Conservation (phyloP, 2,113 vertebrate species). For the Pavo muticus region DNA sequence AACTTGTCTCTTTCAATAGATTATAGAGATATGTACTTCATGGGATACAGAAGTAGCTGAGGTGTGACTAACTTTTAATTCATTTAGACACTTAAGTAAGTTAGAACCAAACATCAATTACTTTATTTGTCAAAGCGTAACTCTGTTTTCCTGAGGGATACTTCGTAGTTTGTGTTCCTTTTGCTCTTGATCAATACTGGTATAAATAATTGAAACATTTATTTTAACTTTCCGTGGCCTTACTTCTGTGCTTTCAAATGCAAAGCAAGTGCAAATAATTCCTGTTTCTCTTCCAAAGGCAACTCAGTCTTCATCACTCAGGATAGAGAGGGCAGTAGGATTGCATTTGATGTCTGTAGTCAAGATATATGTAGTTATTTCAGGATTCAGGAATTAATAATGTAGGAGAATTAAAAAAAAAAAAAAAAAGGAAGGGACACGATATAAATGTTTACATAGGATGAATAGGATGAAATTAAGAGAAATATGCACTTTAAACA, state of each 20-base stretch:
- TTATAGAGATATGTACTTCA: background rate
- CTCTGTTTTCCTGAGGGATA: background rate
- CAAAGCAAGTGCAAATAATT: background rate
- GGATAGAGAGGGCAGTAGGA: background rate
- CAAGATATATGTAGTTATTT: background rate
- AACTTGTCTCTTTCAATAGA: background rate
- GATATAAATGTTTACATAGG: background rate
- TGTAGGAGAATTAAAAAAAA: background rate
- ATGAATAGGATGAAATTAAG: background rate
- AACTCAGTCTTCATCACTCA: background rate
- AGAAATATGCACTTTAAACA: background rate
- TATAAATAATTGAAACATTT: background rate
- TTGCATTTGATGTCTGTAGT: background rate
- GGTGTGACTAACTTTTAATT: background rate
- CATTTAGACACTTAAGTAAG: background rate
- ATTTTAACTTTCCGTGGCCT: background rate
- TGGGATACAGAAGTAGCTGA: background rate
- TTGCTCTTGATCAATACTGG: background rate
- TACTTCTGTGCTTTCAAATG: background rate
- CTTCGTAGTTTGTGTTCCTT: background rate
- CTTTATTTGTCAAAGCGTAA: background rate
- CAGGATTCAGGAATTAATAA: background rate
- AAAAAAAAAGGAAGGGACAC: background rate
- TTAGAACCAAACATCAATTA: background rate
- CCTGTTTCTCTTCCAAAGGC: background rate